A percentile compares a stretch with the other conserved stretches of the same genome.
phyloP scores from a whole-genome alignment of 2,113 vertebrate species.

The Callipepla squamata region DNA sequence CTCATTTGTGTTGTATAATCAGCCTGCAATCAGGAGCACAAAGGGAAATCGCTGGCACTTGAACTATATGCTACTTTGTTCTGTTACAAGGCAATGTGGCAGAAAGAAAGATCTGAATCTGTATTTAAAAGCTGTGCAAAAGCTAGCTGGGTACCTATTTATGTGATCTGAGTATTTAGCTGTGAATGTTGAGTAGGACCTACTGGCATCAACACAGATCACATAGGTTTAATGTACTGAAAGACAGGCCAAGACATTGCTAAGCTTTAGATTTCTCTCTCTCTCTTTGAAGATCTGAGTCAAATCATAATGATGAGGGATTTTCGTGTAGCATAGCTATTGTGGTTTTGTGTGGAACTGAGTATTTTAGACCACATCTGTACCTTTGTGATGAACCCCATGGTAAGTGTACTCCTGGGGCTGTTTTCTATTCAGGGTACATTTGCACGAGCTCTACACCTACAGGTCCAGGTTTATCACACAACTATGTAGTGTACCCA shows the following conservation, averaged over 20 bases:
- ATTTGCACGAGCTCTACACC: not conserved
- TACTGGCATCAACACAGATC: not conserved
- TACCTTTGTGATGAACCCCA: not conserved
- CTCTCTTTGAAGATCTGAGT: conserved; percentile 4
- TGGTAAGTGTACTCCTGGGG: not conserved
- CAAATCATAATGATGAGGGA: not conserved
- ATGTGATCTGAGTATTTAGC: not conserved
- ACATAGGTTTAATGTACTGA: conserved; percentile 13
- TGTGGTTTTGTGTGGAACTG: not conserved
- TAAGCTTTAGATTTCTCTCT: not conserved
- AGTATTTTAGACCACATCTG: not conserved
- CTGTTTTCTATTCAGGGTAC: not conserved
- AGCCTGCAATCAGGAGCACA: not conserved
- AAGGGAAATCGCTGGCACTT: not conserved
- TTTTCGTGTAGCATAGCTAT: not conserved
- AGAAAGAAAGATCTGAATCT: not conserved
- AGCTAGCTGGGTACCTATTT: not conserved
- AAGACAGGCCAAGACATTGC: not conserved
- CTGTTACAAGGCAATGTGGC: not conserved
- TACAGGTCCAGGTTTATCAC: not conserved
- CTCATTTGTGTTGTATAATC: not conserved
- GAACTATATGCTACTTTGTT: not conserved
- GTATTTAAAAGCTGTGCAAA: conserved; percentile 7
- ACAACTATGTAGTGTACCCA: not conserved
- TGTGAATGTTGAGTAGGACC: not conserved